Base-by-base conservation (phyloP, 2,888 invertebrate genomes). In the Malacosoma neustria region DNA sequence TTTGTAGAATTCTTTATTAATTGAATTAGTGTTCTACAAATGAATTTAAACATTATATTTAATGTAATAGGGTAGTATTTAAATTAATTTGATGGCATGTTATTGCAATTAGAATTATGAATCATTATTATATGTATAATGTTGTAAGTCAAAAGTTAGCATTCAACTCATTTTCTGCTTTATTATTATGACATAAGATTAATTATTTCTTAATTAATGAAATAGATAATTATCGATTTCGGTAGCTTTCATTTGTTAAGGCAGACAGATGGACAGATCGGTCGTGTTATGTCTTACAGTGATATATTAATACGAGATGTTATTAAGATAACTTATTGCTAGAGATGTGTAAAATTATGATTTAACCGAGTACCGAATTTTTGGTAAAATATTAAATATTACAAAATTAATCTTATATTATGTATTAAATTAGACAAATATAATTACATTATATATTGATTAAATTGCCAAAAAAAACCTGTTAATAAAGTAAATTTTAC, bases 191-290 rank as follows among this genome's bases (percentile, higher is more conserved):
- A 31, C 34, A 39, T 57, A 60, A 52, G 51, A 54, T 47, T 46
- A 56, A 48, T 56, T 56, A 54, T 32, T 49, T 41, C 45, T 47
- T 48, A 37, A 38, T 40, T 40, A 40, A 46, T 45, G 32, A 42
- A n/a, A 38, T 44, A 65, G 70, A 69, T 69, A 65, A 69, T 69
- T 68, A 68, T 69, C 70, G 61, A 49, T 45, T 46, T 46, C 57
- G 57, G 60, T 41, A 38, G 57, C 61, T 60, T 67, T 62, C 65
- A 66, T 70, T 64, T 62, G 65, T 68, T 66, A 67, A 43, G 63
- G 54, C 56, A 46, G 61, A 49, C 51, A 41, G 57, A 50, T 47
- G 42, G 61, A 59, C 58, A 53, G 64, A 62, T 57, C 53, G 57
- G 47, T 47, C 56, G 51, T 65, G 64, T 65, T 59, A 52, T 58